Evolutionary conservation across 2,113 vertebrate genomes (phyloP).

Genomic region (Chunga burmeisteri): DNA sequence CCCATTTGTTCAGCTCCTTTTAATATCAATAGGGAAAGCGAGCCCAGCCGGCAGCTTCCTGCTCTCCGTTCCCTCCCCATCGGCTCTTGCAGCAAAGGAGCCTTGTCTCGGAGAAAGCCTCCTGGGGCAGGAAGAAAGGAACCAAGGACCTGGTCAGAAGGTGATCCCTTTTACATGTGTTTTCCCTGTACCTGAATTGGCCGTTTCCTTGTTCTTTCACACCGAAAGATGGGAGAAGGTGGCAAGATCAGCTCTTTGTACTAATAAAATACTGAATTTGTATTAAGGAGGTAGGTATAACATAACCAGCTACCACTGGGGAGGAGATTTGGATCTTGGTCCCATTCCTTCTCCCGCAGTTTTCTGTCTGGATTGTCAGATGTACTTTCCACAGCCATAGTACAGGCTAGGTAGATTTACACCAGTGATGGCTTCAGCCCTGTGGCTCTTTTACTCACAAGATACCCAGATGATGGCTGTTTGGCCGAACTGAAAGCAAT

Average conservation of each 20-base stretch:
- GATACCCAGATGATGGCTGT: background rate
- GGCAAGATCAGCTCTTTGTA: accelerated
- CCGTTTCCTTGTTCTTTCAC: background rate
- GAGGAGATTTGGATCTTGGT: background rate
- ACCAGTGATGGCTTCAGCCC: background rate
- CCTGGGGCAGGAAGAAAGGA: background rate
- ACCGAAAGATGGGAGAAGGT: background rate
- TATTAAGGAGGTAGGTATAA: background rate
- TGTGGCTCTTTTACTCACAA: background rate
- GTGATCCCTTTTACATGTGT: background rate
- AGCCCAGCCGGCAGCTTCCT: background rate
- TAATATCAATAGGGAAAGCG: background rate
- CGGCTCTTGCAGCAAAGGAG: background rate
- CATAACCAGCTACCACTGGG: background rate
- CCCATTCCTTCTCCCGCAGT: background rate
- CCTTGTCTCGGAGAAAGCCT: background rate
- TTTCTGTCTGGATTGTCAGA: background rate
- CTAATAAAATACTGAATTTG: background rate
- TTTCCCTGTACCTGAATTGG: background rate
- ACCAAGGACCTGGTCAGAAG: background rate
- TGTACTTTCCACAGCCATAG: background rate
- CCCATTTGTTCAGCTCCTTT: background rate
- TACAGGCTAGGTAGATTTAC: background rate
- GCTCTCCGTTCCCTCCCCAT: background rate
- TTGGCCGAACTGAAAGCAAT: background rate